phyloP scores from a whole-genome alignment of 2,797 vertebrate genomes.

The Pantherophis alleghaniensis region DNA sequence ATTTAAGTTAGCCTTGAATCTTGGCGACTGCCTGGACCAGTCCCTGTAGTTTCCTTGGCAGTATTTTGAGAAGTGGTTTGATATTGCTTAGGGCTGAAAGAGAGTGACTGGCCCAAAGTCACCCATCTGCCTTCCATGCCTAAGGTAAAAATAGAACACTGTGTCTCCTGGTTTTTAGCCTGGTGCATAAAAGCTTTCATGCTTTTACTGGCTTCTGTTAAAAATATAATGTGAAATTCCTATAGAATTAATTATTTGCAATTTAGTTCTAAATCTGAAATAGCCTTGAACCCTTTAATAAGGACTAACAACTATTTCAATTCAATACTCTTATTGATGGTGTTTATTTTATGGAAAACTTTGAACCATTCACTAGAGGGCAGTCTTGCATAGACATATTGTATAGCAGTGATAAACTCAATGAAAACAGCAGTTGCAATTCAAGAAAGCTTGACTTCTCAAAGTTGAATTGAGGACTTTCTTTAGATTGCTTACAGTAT shows the following conservation, averaged over 20 bases:
- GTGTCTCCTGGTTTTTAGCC: not conserved
- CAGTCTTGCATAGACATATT: constrained; percentile 6
- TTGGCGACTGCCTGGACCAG: not conserved
- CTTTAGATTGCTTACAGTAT: not conserved
- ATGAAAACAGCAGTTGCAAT: not conserved
- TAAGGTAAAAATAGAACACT: not conserved
- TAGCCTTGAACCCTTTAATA: not conserved
- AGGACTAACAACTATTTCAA: not conserved
- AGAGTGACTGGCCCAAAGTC: not conserved
- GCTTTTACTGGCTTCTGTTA: not conserved
- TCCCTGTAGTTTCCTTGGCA: not conserved
- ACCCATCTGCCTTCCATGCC: not conserved
- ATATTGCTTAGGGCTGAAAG: not conserved
- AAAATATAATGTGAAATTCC: not conserved
- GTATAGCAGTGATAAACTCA: not conserved
- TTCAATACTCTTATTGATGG: not conserved
- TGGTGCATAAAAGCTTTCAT: not conserved
- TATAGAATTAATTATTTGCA: not conserved
- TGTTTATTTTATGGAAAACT: not conserved
- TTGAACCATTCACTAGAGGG: constrained; percentile 18
- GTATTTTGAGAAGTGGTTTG: not conserved
- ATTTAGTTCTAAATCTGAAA: not conserved
- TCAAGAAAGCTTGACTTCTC: not conserved
- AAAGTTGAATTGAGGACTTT: not conserved
- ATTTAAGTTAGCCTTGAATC: not conserved